These are phyloP conservation scores for Mustela nigripes DNA, from an alignment of 2,113 vertebrate species.

Conservation along the genomic window DNA sequence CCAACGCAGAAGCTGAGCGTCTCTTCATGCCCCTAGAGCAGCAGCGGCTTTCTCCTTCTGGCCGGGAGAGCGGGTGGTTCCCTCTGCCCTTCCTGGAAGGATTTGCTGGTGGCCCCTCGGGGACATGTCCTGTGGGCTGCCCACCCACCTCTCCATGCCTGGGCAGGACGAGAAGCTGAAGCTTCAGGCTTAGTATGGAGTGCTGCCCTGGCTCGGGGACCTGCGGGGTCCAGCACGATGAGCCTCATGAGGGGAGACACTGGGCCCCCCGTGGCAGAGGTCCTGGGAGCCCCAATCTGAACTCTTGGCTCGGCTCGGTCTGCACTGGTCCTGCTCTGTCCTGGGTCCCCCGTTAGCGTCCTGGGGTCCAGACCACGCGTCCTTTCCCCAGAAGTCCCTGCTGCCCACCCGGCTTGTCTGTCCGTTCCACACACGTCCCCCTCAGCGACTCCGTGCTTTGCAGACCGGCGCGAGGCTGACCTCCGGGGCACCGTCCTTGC, in stretches of 20 bases:
- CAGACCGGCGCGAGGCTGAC: neutral
- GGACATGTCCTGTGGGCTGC: neutral
- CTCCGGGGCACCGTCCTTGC: accelerated
- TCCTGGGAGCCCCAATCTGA: neutral
- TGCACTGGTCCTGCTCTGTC: neutral
- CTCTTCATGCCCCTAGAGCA: accelerated
- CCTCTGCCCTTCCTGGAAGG: neutral
- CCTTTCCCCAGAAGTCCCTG: neutral
- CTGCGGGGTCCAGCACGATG: neutral
- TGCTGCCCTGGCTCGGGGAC: neutral
- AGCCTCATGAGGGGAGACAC: neutral
- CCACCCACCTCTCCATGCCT: neutral
- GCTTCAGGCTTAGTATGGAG: neutral
- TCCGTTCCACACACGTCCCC: neutral
- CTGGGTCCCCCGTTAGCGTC: neutral
- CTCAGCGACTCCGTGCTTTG: neutral
- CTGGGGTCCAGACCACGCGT: neutral
- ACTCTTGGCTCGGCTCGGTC: neutral
- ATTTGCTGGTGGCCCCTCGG: neutral
- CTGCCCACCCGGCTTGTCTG: accelerated
- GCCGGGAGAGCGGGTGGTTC: neutral
- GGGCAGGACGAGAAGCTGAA: neutral
- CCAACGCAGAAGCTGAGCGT: accelerated
- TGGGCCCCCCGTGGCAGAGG: neutral
- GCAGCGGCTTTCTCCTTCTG: neutral